A percentile compares a stretch with the other conserved stretches of the same genome.
phyloP scores from a whole-genome alignment of 1,140 invertebrate genomes.

The Oscheius sp. region DNA sequence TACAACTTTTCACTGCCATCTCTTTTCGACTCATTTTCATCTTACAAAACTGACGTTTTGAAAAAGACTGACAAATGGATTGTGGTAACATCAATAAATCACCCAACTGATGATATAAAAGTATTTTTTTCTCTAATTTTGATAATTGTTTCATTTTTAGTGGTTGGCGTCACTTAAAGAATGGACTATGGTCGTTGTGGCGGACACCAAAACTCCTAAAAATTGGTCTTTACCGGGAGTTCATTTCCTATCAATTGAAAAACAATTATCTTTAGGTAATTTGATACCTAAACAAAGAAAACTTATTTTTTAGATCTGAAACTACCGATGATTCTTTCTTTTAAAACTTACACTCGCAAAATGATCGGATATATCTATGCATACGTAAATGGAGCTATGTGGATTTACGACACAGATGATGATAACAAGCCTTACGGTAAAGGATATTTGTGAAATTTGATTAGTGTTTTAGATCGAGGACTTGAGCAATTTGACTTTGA shows the following conservation, averaged over 20 bases:
- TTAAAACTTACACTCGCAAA: conserved; percentile 46
- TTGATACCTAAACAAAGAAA: background rate
- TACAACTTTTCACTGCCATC: too few relatives aligned
- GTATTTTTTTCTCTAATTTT: background rate
- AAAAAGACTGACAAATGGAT: too few relatives aligned
- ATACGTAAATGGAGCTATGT: conserved; percentile 40
- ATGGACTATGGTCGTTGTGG: conserved; percentile 41
- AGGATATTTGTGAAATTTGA: background rate
- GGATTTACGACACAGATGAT: conserved; percentile 40
- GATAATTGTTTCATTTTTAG: background rate
- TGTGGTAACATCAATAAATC: conserved; percentile 30
- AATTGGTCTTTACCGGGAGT: conserved; percentile 19
- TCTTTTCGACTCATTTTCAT: too few relatives aligned
- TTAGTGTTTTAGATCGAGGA: background rate
- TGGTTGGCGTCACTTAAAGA: background rate
- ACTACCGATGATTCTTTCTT: conserved; percentile 5
- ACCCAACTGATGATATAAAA: conserved; percentile 31
- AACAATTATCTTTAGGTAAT: background rate
- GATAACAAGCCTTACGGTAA: conserved; percentile 27
- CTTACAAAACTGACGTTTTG: too few relatives aligned
- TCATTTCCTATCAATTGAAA: conserved; percentile 35
- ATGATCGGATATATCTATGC: conserved; percentile 51
- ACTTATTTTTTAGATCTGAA: background rate
- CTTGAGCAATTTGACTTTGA: conserved; percentile 24
- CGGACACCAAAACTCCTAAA: conserved; percentile 32